A percentile compares a stretch with the other conserved stretches of the same genome.
phyloP scores from a whole-genome alignment of 2,113 vertebrate species.

The Onychostoma macrolepis region DNA sequence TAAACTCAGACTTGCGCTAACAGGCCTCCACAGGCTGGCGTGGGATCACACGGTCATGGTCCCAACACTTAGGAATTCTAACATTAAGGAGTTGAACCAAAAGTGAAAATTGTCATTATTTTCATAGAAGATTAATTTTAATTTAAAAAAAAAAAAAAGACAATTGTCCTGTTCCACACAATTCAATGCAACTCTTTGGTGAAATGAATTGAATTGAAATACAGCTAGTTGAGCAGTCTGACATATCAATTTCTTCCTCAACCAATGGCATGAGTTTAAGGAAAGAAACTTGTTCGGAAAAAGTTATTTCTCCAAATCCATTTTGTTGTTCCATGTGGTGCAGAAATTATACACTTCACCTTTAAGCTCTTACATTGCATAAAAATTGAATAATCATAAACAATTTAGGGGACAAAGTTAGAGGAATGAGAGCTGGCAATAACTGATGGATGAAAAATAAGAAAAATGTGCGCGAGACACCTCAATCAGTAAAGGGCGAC shows the following conservation, averaged over 20 bases:
- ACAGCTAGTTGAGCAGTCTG: background rate
- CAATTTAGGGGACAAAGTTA: background rate
- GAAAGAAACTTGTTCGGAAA: background rate
- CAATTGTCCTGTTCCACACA: background rate
- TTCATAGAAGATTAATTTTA: background rate
- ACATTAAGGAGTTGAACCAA: background rate
- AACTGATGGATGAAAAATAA: background rate
- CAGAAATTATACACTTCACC: background rate
- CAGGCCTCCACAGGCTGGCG: conserved; percentile 39
- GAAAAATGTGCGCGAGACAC: background rate
- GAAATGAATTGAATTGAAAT: background rate
- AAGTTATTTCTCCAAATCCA: background rate
- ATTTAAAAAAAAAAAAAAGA: background rate
- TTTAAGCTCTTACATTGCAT: background rate
- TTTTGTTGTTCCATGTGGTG: background rate
- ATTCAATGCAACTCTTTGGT: background rate
- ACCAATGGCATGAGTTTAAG: background rate
- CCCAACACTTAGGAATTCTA: background rate
- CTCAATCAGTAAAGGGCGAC: conserved; percentile 27
- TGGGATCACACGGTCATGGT: conserved; percentile 3
- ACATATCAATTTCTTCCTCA: background rate
- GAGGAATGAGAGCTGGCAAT: background rate
- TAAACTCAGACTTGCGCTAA: conserved; percentile 46
- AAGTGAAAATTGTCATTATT: background rate
- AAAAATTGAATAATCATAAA: background rate